phyloP scores from a whole-genome alignment of 1,140 invertebrate species.

The Elysia chlorotica region DNA sequence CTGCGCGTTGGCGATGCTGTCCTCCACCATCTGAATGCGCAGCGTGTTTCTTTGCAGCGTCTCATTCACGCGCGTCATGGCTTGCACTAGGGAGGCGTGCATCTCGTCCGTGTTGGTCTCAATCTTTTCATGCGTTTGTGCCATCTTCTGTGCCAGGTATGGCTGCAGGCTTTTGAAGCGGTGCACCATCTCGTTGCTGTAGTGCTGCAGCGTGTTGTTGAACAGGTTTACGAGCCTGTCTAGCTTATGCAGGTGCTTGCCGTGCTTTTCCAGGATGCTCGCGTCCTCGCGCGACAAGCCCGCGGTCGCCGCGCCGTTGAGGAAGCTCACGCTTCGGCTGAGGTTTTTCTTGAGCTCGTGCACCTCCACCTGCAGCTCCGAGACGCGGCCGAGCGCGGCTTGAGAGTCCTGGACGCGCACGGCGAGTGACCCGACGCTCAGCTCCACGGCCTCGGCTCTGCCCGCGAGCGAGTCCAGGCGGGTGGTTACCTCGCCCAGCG shows the following conservation, averaged over 20 bases:
- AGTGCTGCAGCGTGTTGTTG: constrained; percentile 30
- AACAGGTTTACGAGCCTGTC: constrained; percentile 25
- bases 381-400: constrained; percentile 3
- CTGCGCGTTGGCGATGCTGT: too few relatives aligned
- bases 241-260: constrained; percentile 27
- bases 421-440: constrained; percentile 23
- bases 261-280: constrained; percentile 31
- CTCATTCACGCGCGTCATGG: constrained; percentile 19
- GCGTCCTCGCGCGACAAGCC: not conserved
- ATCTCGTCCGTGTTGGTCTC: constrained; percentile 11
- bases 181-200: constrained; percentile 31
- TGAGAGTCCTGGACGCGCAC: constrained; percentile 17
- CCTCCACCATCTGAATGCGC: too few relatives aligned
- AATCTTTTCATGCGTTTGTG: constrained; percentile 19
- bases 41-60: too few relatives aligned
- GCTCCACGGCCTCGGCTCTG: not conserved
- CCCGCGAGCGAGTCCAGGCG: constrained; percentile 5
- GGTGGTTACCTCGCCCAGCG: not conserved
- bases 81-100: constrained; percentile 1
- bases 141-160: too few relatives aligned
- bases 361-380: constrained; percentile 16
- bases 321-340: too few relatives aligned
- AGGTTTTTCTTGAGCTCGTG: constrained; percentile 32
- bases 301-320: not conserved
- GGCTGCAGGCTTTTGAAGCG: too few relatives aligned